Evolutionary conservation across 23 tunicate species (phyloP), one percentile per base, ranked within the genome.

Genomic region (Oikopleura vanhoeffeni): DNA sequence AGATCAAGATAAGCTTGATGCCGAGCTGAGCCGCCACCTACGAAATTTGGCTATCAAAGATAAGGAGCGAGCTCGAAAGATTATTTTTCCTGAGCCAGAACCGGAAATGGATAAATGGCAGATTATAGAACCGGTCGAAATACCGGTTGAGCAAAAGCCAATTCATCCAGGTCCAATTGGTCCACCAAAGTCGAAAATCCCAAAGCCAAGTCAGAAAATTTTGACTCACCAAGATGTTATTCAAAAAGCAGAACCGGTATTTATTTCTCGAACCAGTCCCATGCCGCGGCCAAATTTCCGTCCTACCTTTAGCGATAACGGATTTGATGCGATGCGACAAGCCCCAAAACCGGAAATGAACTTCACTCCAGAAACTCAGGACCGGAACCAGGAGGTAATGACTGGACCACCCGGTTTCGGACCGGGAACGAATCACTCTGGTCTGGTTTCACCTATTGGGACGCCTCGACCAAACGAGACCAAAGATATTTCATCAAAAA

Each of bases 81-180:
- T 13, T 18, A 38, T 71, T 38, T 33, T 2, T 38, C 34, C 27
- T 4, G 36, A 2, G 38, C 36, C 2, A 2, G 35, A 13, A 3
- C 4, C 27, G 3, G 36, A 33, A 33, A 24, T 71, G 27, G 34
- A 71, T 18, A 30, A 2, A 4, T 30, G 34, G 79, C 38, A 18
- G 3, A 3, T 30, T 18, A 71, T 18, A 18, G 79, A 13, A 3
- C 34, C 27, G 38, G 32, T 71, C 79, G 24, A 49, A 24, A n/a
- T n/a, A n/a, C 18, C 13, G 64, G 35, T 71, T 30, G 35, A 71
- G 34, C 34, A 4, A 3, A 3, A 18, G 34, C 79, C 36, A 13
- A 49, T 18, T 49, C 79, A 71, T 32, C 79, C 79, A 13, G 79
- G 79, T 28, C 79, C 79, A 18, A 71, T 71, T 30, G 79, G 79